Conservation (phyloP, 2,113 vertebrate species). For the Sitta europaea region DNA sequence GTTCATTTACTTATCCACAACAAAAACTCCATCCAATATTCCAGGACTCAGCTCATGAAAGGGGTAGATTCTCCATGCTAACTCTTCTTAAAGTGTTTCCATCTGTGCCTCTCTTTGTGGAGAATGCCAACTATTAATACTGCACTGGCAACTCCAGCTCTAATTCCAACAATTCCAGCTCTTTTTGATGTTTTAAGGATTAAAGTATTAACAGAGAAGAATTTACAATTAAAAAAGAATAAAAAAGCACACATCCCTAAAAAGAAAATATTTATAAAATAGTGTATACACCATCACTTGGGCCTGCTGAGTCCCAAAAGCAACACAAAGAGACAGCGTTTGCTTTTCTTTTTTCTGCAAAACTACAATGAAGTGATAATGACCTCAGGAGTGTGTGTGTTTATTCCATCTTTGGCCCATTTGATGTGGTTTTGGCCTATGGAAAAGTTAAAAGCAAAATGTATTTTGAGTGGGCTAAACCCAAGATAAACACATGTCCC, state of each 20-base stretch:
- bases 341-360: conserved; percentile 61
- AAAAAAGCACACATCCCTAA: neutral
- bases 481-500: conserved; percentile 68
- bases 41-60: neutral
- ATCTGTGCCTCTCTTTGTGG: neutral
- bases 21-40: neutral
- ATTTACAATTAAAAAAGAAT: conserved; percentile 2
- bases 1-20: neutral
- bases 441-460: conserved; percentile 67
- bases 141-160: neutral
- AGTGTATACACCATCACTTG: conserved; percentile 19
- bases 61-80: neutral
- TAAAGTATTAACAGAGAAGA: conserved; percentile 16
- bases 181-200: neutral
- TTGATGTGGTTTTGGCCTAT: conserved; percentile 69
- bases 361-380: conserved; percentile 67
- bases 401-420: conserved; percentile 66
- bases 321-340: conserved; percentile 45
- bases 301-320: conserved; percentile 14
- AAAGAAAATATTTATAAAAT: conserved; percentile 38
- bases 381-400: conserved; percentile 60
- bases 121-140: neutral
- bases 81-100: neutral
- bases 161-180: neutral
- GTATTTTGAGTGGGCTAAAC: conserved; percentile 69